Base-by-base conservation (phyloP, 2,888 invertebrate genomes). In the Eilema sororculum region DNA sequence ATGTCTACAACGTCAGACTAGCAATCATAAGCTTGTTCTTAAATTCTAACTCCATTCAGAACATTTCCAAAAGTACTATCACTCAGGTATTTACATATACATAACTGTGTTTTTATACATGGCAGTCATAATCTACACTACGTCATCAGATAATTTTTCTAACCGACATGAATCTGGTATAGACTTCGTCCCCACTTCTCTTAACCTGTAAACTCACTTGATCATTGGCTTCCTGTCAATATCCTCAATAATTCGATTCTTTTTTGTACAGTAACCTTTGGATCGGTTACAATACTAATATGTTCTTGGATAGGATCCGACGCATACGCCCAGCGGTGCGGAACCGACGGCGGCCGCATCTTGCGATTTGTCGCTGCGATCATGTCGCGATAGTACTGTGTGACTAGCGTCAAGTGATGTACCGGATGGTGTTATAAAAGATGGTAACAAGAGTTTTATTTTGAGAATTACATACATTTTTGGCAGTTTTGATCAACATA, bases 331-430 rank as follows among this genome's bases (percentile, higher is more conserved):
- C 91, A 88, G 71, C 84, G 86, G 83, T 78, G 88, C 86, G 85
- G 87, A 89, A 83, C 82, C 66, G 76, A 76, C 81, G 74, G 68
- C 75, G 78, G 73, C 75, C 83, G 83, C 86, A 84, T 80, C 80
- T 86, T 82, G 88, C 92, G 87, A 91, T 92, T 92, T 91, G 91
- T 91, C 90, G 87, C 84, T 82, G 85, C 86, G 87, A 90, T 90
- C 88, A 81, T 87, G 87, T 87, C 84, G 84, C 80, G 88, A 90
- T 88, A 87, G 83, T 75, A 78, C 76, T 74, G 73, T 73, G 80
- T 80, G 82, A 83, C 89, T 88, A 89, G 87, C 84, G 79, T 84
- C 86, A 86, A 80, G 79, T 80, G 76, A 77, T 79, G 78, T 74
- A 71, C 64, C 73, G 86, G 85, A 86, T 41, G 70, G 77, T 4